phyloP scores from a whole-genome alignment of 1,140 invertebrate genomes.

The Limonius californicus region DNA sequence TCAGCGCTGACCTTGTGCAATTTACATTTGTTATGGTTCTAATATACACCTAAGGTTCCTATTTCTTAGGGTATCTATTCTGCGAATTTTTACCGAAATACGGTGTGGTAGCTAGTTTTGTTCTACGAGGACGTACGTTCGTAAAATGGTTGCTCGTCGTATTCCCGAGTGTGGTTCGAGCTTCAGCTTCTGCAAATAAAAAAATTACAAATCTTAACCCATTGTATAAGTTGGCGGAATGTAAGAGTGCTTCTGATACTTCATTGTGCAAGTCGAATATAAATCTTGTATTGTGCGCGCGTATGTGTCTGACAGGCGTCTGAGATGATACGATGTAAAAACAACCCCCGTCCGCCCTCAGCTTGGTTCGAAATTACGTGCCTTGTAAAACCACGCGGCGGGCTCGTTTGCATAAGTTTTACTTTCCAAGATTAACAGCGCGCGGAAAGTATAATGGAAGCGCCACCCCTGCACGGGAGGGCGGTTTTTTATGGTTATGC shows the following conservation, averaged over 20 bases:
- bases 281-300: conserved; percentile 33
- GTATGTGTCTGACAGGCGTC: conserved; percentile 28
- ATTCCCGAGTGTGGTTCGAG: neutral
- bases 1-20: no score
- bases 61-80: no score
- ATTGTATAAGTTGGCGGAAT: neutral
- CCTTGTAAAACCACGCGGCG: conserved; percentile 44
- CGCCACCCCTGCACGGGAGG: conserved; percentile 19
- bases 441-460: conserved; percentile 42
- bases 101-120: no score
- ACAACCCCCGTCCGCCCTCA: conserved; percentile 22
- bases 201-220: conserved; percentile 4
- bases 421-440: conserved; percentile 45
- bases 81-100: no score
- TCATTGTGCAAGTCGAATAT: conserved; percentile 24
- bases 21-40: no score
- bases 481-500: conserved; percentile 41
- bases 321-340: conserved; percentile 29
- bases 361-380: conserved; percentile 37
- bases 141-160: no score
- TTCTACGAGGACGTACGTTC: no score
- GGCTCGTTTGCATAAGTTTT: conserved; percentile 46
- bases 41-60: no score
- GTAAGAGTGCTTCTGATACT: conserved; percentile 9
- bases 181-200: conserved; percentile 7